A percentile compares a stretch with the other conserved stretches of the same genome.
phyloP scores from a whole-genome alignment of 2,888 invertebrate genomes.

The Archaeoteleia sp. region DNA sequence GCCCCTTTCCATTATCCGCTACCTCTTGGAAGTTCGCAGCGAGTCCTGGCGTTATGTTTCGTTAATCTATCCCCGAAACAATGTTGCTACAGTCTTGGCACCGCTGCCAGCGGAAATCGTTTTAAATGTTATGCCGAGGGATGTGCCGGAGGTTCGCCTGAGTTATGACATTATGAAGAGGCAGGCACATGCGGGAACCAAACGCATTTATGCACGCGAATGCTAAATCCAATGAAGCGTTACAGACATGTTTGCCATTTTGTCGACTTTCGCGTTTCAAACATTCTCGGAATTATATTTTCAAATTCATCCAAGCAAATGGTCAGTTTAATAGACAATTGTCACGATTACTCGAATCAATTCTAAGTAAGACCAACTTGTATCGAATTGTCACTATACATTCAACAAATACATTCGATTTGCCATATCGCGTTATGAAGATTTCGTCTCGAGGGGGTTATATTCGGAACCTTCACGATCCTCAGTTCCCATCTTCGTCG shows the following conservation, averaged over 20 bases:
- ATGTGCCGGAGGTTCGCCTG: constrained; percentile 67
- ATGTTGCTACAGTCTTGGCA: constrained; percentile 73
- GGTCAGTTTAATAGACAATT: too few relatives aligned
- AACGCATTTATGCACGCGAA: constrained; percentile 51
- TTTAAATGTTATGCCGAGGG: constrained; percentile 74
- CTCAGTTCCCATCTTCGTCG: neutral
- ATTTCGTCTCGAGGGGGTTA: too few relatives aligned
- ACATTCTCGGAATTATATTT: too few relatives aligned
- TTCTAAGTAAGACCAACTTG: too few relatives aligned
- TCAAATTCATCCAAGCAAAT: too few relatives aligned
- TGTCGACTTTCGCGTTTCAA: constrained; percentile 6
- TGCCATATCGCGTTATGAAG: too few relatives aligned
- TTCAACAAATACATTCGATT: too few relatives aligned
- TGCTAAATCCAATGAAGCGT: constrained; percentile 43
- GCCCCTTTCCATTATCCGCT: constrained; percentile 68
- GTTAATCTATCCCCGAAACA: constrained; percentile 75
- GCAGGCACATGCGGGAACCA: constrained; percentile 57
- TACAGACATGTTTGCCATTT: constrained; percentile 40
- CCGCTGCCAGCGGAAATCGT: constrained; percentile 74
- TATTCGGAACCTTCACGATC: too few relatives aligned
- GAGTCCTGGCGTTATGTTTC: constrained; percentile 73
- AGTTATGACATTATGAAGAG: constrained; percentile 74
- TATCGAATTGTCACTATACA: too few relatives aligned
- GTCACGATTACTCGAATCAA: too few relatives aligned
- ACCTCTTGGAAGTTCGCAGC: constrained; percentile 68